These are phyloP conservation scores for Globia sparganii DNA, from an alignment of 2,888 invertebrate species.

Conservation along the genomic window DNA sequence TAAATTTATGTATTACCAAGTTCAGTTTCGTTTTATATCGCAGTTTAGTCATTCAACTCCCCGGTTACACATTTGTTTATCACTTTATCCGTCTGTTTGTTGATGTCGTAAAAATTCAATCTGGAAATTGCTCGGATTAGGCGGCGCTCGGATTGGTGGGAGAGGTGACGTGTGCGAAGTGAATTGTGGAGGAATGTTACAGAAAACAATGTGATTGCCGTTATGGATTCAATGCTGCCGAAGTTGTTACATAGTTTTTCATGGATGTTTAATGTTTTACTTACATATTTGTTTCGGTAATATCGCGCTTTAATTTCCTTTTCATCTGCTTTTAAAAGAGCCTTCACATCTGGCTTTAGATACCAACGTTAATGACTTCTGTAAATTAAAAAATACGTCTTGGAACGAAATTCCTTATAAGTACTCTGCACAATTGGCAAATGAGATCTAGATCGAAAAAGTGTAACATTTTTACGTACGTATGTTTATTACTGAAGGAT, in stretches of 20 bases:
- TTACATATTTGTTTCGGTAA: background rate
- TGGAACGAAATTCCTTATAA: no score
- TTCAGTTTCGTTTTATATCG: slow-evolving; percentile 70
- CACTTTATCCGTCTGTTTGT: slow-evolving; percentile 79
- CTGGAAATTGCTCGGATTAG: slow-evolving; percentile 83
- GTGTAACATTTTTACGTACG: no score
- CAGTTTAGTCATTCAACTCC: slow-evolving; percentile 71
- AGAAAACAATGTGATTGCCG: background rate
- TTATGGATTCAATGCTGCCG: background rate
- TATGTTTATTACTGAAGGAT: no score
- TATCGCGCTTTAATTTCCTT: background rate
- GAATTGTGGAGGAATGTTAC: background rate
- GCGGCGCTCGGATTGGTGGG: slow-evolving; percentile 58
- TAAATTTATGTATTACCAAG: slow-evolving; percentile 69
- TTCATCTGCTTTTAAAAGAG: background rate
- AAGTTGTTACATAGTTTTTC: background rate
- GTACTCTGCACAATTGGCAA: no score
- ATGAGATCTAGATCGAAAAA: no score
- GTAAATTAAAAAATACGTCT: no score
- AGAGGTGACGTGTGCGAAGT: background rate
- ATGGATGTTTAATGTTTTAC: background rate
- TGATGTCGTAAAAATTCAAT: slow-evolving; percentile 88
- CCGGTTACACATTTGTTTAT: slow-evolving; percentile 82
- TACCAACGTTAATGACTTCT: background rate
- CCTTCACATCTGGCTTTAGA: background rate